Conservation (phyloP, 2,888 invertebrate genomes). For the Ormyrus pomaceus region DNA sequence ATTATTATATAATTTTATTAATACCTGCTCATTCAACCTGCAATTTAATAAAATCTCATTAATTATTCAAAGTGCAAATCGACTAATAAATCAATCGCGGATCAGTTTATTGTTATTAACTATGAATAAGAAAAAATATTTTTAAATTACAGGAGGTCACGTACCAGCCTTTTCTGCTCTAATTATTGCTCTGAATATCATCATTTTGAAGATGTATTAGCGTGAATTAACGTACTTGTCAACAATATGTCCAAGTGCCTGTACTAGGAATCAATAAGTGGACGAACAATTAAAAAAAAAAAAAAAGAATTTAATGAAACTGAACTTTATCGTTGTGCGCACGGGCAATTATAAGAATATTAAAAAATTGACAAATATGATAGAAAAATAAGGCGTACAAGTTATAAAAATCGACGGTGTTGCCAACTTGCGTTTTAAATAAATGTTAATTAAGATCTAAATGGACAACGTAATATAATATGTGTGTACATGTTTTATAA, state of each 20-base stretch:
- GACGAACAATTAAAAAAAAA: conserved; percentile 44
- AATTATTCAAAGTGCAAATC: neutral
- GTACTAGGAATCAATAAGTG: conserved; percentile 52
- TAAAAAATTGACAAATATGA: conserved; percentile 20
- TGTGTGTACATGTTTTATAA: conserved; percentile 56
- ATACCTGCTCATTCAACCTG: too few relatives aligned
- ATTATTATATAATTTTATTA: too few relatives aligned
- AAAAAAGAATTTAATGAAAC: conserved; percentile 21
- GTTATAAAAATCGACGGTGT: conserved; percentile 50
- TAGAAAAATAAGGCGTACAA: conserved; percentile 26
- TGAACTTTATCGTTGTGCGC: conserved; percentile 51
- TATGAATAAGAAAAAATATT: neutral
- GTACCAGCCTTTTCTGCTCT: conserved; percentile 43
- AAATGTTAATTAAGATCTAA: conserved; percentile 57
- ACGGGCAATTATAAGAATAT: conserved; percentile 45
- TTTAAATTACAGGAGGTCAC: conserved; percentile 53
- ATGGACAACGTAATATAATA: conserved; percentile 51
- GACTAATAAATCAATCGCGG: neutral
- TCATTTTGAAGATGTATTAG: conserved; percentile 49
- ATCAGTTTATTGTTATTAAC: neutral
- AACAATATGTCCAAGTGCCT: conserved; percentile 59
- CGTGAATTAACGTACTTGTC: conserved; percentile 40
- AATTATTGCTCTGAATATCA: conserved; percentile 45
- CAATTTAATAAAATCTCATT: too few relatives aligned
- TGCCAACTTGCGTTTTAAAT: conserved; percentile 56